phyloP scores from a whole-genome alignment of 2,888 invertebrate genomes.

The Eupithecia inturbata region DNA sequence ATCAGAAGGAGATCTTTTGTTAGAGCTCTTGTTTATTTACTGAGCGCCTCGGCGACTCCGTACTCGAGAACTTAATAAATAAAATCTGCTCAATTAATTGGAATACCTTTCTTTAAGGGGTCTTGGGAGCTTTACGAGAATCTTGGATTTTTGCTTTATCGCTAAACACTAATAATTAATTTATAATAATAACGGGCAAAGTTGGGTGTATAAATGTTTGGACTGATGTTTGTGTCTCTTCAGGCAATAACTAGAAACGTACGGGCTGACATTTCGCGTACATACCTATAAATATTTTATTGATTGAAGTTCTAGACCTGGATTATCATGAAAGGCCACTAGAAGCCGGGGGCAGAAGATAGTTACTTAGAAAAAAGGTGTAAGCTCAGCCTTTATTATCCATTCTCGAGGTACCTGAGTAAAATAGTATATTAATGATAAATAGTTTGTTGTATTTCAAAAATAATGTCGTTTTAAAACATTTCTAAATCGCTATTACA shows the following conservation, averaged over 20 bases:
- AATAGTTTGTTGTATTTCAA: neutral
- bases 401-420: too few species aligned
- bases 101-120: slow-evolving; percentile 17
- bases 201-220: neutral
- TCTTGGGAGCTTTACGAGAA: neutral
- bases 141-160: neutral
- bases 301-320: too few species aligned
- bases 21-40: slow-evolving; percentile 27
- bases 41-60: slow-evolving; percentile 2
- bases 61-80: slow-evolving; percentile 8
- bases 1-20: slow-evolving; percentile 27
- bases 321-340: too few species aligned
- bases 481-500: slow-evolving; percentile 25
- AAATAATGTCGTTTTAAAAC: neutral
- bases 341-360: too few species aligned
- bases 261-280: neutral
- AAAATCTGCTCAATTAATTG: slow-evolving; percentile 28
- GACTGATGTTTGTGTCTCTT: neutral
- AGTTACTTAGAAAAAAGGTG: too few species aligned
- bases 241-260: neutral
- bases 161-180: too few species aligned
- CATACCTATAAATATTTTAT: neutral
- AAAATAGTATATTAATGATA: neutral
- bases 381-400: too few species aligned
- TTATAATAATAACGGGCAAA: too few species aligned